Base-by-base conservation (phyloP, 2,888 invertebrate species). In the Morpho helenor region DNA sequence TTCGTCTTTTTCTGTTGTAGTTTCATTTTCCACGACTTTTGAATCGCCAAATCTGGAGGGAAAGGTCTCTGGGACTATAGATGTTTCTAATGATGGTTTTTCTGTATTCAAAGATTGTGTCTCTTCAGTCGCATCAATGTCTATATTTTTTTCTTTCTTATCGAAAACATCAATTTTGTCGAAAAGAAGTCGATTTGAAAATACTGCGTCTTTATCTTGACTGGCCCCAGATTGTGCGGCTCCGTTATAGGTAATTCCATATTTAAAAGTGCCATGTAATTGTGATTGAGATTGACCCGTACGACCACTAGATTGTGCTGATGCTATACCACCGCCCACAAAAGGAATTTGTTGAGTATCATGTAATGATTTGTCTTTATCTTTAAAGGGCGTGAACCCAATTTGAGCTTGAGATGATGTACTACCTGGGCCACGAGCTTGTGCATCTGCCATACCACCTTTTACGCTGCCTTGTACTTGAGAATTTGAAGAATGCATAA, bases 401-500 rank as follows among this genome's bases (percentile, higher is more conserved):
- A 97, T 96, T 84, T 97, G 96, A 3, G 97, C 96, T 86, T 97
- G 96, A 42, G 96, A 96, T 0, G 96, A 96, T 1, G 96, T 96
- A 70, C 94, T 95, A 5, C 96, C 96, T 3, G 95, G 95, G 0
- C 96, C 96, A 71, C 94, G 94, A 0, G 96, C 95, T 87, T 96
- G 96, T 0, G 96, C 95, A 77, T 96, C 96, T 2, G 96, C 96
- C 90, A 96, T 92, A 5, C 96, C 96, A 16, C 97, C 96, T 80
- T 94, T 95, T 41, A 94, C 92, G 64, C 95, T 95, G 3, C 96
- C 96, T 84, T 96, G 95, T 0, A 96, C 95, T 89, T 95, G 94
- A 5, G 94, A 93, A 75, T 94, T 94, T 0, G 94, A 95, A n/a
- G 95, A 95, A 73, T 96, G 96, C 73, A 94, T 93, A 66, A 91